phyloP scores from a whole-genome alignment of 2,113 vertebrate genomes.

The Camelus bactrianus region DNA sequence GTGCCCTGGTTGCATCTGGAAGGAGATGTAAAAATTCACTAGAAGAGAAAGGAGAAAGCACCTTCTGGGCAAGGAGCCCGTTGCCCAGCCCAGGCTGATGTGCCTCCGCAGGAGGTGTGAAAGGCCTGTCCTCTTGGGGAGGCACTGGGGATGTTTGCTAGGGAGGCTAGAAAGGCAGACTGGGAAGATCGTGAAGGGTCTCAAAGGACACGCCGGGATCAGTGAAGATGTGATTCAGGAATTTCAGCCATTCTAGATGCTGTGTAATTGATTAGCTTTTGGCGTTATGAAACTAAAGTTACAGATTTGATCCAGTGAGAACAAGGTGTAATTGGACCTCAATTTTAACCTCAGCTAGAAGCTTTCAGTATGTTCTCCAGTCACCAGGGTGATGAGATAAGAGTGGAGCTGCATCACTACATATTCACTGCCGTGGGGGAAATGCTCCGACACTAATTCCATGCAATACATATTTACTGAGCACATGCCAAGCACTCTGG shows the following conservation, averaged over 20 bases:
- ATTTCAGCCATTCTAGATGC: not conserved
- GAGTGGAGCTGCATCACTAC: not conserved
- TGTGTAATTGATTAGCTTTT: constrained; percentile 42
- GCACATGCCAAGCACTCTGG: too few relatives aligned
- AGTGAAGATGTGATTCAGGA: not conserved
- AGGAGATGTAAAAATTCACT: not conserved
- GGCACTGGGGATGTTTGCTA: not conserved
- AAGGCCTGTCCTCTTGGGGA: not conserved
- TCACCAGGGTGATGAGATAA: not conserved
- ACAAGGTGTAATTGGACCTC: constrained; percentile 8
- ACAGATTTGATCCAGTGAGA: not conserved
- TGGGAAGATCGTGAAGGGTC: not conserved
- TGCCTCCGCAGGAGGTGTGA: too few relatives aligned
- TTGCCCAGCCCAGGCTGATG: not conserved
- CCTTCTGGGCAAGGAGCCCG: not conserved
- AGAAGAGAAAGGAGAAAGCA: not conserved
- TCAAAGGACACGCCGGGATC: not conserved
- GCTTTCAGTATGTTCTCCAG: not conserved
- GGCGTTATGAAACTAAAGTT: constrained; percentile 32
- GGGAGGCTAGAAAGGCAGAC: not conserved
- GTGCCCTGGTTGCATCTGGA: not conserved
- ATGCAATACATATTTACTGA: fast-evolving
- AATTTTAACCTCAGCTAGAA: constrained; percentile 19
- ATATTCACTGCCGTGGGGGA: not conserved
- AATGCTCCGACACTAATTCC: not conserved